Conservation (phyloP, 2,888 invertebrate species). For the Tenthredo livida region DNA sequence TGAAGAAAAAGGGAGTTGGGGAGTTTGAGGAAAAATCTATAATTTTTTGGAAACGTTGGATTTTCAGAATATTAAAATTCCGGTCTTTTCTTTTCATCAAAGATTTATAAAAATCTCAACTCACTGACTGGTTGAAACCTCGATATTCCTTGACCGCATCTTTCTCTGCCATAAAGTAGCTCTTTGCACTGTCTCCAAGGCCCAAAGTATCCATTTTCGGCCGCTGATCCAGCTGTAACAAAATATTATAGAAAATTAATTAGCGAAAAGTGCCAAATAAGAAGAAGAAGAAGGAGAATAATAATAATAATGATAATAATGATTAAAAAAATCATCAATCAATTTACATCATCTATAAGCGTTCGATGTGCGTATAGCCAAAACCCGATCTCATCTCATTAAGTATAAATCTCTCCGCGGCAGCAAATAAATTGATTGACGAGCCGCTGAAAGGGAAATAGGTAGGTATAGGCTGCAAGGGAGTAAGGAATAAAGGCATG, state of each 20-base stretch:
- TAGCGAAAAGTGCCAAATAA: constrained; percentile 29
- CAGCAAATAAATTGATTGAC: constrained; percentile 8
- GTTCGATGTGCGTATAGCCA: background rate
- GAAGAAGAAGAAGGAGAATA: background rate
- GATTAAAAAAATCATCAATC: background rate
- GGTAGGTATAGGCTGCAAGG: background rate
- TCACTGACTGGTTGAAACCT: constrained; percentile 90
- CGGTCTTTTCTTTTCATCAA: background rate
- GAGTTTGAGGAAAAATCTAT: too few relatives aligned
- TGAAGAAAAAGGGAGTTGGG: too few relatives aligned
- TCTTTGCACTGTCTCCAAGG: constrained; percentile 93
- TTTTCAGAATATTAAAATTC: too few relatives aligned
- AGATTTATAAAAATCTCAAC: constrained; percentile 70
- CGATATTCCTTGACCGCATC: constrained; percentile 89
- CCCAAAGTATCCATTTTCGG: constrained; percentile 92
- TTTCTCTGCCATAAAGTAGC: constrained; percentile 89
- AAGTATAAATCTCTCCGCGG: constrained; percentile 13
- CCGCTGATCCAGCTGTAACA: constrained; percentile 83
- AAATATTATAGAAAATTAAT: background rate
- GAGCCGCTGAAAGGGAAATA: background rate
- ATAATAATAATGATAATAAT: background rate
- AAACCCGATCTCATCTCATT: background rate
- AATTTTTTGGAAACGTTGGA: too few relatives aligned
- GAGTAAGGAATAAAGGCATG: background rate
- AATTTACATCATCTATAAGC: background rate